Conservation (phyloP, 2,797 vertebrate genomes). For the Ciconia nigra region DNA sequence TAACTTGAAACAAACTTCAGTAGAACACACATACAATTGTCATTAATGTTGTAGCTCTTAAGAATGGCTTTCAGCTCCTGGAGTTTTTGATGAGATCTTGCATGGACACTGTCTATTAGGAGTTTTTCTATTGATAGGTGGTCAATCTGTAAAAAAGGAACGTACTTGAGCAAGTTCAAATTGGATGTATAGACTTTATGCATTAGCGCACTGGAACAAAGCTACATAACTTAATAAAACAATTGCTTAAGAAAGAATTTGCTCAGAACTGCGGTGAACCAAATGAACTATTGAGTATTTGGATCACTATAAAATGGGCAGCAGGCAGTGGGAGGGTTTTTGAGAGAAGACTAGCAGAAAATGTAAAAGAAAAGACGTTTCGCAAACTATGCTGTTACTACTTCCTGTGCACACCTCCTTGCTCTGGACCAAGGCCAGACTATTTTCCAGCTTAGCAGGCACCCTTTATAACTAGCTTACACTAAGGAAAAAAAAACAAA, state of each 20-base stretch:
- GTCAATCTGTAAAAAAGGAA: constrained; percentile 84
- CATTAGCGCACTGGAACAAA: not conserved
- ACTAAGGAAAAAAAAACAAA: not conserved
- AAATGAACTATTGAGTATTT: not conserved
- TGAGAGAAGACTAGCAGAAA: not conserved
- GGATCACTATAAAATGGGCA: not conserved
- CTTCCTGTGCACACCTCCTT: not conserved
- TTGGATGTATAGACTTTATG: not conserved
- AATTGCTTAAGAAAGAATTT: not conserved
- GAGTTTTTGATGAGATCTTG: constrained; percentile 95
- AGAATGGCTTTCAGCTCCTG: constrained; percentile 97
- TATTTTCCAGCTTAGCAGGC: not conserved
- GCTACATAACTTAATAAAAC: not conserved
- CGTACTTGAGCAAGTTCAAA: not conserved
- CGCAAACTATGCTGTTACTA: not conserved
- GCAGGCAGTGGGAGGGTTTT: not conserved
- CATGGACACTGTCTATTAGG: constrained; percentile 96
- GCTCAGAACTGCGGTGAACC: not conserved
- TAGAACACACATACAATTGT: constrained; percentile 86
- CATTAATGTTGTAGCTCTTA: constrained; percentile 88
- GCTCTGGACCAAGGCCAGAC: not conserved
- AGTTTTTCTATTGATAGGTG: constrained; percentile 98
- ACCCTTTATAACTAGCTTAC: not conserved
- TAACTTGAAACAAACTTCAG: not conserved
- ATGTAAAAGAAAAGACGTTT: not conserved